Percentiles rank a stretch among this genome's conserved stretches.
These are phyloP conservation scores for Nyctalus aviator DNA, from an alignment of 2,797 vertebrate species.

Conservation along the genomic window DNA sequence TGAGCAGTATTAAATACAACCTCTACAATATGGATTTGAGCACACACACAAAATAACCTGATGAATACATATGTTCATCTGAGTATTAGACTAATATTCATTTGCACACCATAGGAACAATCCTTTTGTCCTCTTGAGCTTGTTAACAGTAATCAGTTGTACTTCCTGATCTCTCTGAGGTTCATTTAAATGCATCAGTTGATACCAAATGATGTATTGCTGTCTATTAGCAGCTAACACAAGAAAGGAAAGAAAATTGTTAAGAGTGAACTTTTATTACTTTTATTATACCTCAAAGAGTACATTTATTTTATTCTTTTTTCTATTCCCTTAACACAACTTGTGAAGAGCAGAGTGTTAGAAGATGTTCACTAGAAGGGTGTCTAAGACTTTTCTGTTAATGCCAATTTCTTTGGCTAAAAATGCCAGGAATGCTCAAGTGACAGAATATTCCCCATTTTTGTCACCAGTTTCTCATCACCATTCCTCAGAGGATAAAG, in stretches of 20 bases:
- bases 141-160: conserved; percentile 12
- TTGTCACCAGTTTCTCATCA: conserved; percentile 5
- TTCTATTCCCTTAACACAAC: conserved; percentile 38
- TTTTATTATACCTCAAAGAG: conserved; percentile 28
- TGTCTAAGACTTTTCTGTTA: conserved; percentile 54
- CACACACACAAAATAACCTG: background rate
- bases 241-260: conserved; percentile 12
- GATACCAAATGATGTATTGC: conserved; percentile 41
- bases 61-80: background rate
- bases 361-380: conserved; percentile 52
- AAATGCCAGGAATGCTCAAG: conserved; percentile 56
- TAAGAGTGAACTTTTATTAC: background rate
- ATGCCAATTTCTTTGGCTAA: background rate
- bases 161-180: background rate
- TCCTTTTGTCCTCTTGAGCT: background rate
- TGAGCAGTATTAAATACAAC: background rate
- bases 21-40: background rate
- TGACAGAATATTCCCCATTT: conserved; percentile 17
- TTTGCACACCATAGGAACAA: background rate
- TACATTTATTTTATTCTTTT: conserved; percentile 54
- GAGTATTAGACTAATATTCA: background rate
- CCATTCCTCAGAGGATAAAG: conserved; percentile 21
- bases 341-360: conserved; percentile 61
- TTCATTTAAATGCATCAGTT: conserved; percentile 19
- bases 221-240: conserved; percentile 41